phyloP scores from a whole-genome alignment of 2,888 invertebrate species.

The Polymixis flavicincta region DNA sequence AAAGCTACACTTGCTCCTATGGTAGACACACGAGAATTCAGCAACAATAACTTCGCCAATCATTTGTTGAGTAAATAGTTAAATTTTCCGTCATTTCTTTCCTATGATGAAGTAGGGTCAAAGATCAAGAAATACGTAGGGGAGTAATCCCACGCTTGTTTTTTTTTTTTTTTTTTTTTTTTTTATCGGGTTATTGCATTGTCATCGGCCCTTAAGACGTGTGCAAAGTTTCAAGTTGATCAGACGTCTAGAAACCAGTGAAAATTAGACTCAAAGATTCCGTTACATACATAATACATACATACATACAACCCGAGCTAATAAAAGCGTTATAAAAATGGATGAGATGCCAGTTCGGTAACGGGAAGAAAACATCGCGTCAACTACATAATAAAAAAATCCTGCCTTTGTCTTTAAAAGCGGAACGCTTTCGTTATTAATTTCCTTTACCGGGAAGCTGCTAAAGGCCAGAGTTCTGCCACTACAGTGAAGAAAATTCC shows the following conservation, averaged over 20 bases:
- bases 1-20: not conserved
- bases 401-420: conserved; percentile 9
- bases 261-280: no score
- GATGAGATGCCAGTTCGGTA: not conserved
- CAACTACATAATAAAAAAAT: not conserved
- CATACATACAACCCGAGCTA: no score
- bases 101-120: not conserved
- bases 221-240: no score
- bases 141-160: not conserved
- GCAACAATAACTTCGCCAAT: not conserved
- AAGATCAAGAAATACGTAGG: not conserved
- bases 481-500: not conserved
- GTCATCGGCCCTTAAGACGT: no score
- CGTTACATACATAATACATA: no score
- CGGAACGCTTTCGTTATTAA: conserved; percentile 9
- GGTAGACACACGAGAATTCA: not conserved
- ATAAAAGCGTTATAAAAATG: no score
- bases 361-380: not conserved
- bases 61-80: not conserved
- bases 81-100: not conserved
- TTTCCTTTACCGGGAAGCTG: conserved; percentile 22
- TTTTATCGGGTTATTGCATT: no score
- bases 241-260: no score
- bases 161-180: no score
- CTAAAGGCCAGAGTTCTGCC: not conserved